A percentile compares a stretch with the other conserved stretches of the same genome.
Evolutionary conservation across 2,113 vertebrate species (phyloP).

Genomic region (Boulengeromyrus knoepffleri): DNA sequence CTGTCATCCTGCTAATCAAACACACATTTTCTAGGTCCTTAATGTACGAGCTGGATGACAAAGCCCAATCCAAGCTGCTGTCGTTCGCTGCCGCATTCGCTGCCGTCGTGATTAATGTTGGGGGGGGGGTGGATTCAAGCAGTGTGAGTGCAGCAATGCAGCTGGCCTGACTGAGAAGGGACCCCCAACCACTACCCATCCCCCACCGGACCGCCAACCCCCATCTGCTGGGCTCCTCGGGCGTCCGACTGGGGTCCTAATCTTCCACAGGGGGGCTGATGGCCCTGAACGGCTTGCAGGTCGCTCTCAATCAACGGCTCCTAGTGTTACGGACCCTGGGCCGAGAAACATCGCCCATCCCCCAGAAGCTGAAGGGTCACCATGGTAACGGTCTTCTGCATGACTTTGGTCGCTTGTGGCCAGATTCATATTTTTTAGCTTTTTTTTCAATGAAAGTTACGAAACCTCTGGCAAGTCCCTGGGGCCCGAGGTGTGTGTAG

Average conservation of each 20-base stretch:
- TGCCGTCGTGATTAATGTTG: constrained; percentile 49
- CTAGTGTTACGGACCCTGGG: not conserved
- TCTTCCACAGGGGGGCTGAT: not conserved
- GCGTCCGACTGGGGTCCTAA: not conserved
- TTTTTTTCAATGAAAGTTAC: not conserved
- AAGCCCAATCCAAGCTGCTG: constrained; percentile 43
- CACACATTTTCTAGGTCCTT: constrained; percentile 40
- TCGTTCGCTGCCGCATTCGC: constrained; percentile 17
- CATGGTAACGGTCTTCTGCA: not conserved
- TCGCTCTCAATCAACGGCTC: not conserved
- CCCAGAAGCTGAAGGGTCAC: not conserved
- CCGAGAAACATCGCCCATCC: not conserved
- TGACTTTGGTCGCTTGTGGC: not conserved
- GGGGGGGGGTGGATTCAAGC: constrained; percentile 27
- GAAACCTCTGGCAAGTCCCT: not conserved
- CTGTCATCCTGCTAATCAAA: constrained; percentile 51
- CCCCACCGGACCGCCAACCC: not conserved
- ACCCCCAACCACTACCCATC: not conserved
- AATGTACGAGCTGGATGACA: constrained; percentile 55
- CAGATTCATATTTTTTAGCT: not conserved
- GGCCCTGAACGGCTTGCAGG: too few relatives aligned
- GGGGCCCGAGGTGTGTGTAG: not conserved
- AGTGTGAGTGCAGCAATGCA: constrained; percentile 20
- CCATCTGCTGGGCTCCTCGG: not conserved
- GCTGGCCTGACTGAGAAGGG: not conserved